phyloP scores from a whole-genome alignment of 2,888 invertebrate genomes.

The Drosophila meridiana region DNA sequence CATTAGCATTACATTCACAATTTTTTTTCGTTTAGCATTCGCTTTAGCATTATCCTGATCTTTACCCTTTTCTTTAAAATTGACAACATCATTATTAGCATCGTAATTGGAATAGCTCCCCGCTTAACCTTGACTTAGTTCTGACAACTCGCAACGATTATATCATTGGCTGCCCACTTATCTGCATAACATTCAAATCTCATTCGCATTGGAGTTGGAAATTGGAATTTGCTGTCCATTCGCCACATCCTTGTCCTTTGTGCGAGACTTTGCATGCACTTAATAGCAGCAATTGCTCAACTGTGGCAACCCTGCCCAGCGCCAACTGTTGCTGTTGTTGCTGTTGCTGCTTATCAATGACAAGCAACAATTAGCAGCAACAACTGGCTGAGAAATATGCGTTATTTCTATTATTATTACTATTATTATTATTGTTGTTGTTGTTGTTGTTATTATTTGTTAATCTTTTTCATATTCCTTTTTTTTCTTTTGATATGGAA shows the following conservation, averaged over 20 bases:
- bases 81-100: neutral
- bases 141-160: neutral
- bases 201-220: neutral
- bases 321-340: conserved; percentile 36
- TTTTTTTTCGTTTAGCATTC: neutral
- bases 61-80: neutral
- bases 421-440: conserved; percentile 5
- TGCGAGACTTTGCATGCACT: conserved; percentile 40
- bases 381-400: conserved; percentile 39
- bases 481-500: conserved; percentile 39
- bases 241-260: conserved; percentile 1
- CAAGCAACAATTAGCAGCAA: conserved; percentile 60
- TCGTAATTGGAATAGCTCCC: neutral
- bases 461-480: conserved; percentile 2
- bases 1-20: neutral
- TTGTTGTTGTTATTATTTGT: conserved; percentile 3
- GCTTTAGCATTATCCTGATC: neutral
- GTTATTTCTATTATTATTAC: conserved; percentile 41
- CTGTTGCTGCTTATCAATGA: conserved; percentile 59
- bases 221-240: neutral
- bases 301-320: neutral
- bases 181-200: neutral
- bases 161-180: neutral
- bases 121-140: neutral
- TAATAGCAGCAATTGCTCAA: conserved; percentile 47